phyloP scores from a whole-genome alignment of 2,888 invertebrate species.

The Erebia ligea region DNA sequence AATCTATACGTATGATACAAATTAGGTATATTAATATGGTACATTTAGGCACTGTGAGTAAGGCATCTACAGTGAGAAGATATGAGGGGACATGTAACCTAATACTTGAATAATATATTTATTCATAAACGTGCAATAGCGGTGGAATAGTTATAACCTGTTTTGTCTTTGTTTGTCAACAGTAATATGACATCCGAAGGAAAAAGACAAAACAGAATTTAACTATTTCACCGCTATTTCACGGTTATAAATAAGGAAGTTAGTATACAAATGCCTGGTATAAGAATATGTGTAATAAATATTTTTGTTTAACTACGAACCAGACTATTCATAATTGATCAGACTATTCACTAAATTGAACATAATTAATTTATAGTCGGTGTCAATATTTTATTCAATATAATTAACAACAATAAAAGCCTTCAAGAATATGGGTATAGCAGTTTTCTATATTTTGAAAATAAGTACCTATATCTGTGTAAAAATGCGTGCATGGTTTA shows the following conservation, averaged over 20 bases:
- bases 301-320: background rate
- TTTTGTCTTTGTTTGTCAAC: too few relatives aligned
- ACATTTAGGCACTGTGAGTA: slow-evolving; percentile 91
- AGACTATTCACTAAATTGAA: slow-evolving; percentile 10
- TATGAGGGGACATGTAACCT: slow-evolving; percentile 44
- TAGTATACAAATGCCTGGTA: background rate
- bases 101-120: slow-evolving; percentile 31
- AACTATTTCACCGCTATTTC: too few relatives aligned
- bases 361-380: background rate
- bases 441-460: background rate
- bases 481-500: background rate
- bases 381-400: background rate
- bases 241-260: too few relatives aligned
- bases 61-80: slow-evolving; percentile 92
- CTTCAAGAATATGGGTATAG: background rate
- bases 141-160: too few relatives aligned
- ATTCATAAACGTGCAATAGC: too few relatives aligned
- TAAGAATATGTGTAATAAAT: background rate
- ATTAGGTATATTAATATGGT: slow-evolving; percentile 80
- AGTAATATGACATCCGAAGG: too few relatives aligned
- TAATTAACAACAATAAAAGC: background rate
- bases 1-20: slow-evolving; percentile 74
- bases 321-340: background rate
- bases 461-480: background rate
- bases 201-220: too few relatives aligned